Base-by-base conservation (phyloP, 2,888 invertebrate genomes). In the Lottia scabra region DNA sequence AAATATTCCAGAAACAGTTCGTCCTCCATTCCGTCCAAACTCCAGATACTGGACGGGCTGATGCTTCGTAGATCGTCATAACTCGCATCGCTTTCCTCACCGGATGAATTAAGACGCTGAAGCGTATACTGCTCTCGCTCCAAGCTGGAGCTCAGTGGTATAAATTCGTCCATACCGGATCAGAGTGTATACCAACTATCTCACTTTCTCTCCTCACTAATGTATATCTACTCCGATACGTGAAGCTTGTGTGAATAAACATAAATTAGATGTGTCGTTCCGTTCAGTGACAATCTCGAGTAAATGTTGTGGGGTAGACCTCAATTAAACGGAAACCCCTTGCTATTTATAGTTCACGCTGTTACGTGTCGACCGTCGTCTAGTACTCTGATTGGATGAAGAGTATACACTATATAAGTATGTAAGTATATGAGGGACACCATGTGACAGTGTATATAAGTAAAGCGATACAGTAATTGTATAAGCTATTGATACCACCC, bases 61-160 rank as follows among this genome's bases (percentile, higher is more conserved):
- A 80, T 70, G 70, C 81, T 81, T 43, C 81, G 71, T 12, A 78
- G 72, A 56, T 84, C 83, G n/a, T 82, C 83, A 67, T 78, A 75
- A 30, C 75, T 75, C 23, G 78, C 72, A 71, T 84, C 83, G 63
- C 79, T 83, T 68, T 88, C 87, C 68, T 86, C 87, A 0, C 87
- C 86, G 27, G 83, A 83, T 12, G 88, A 88, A 75, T 88, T 88
- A 6, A 88, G 82, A 43, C 87, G 80, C 70, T 85, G 87, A 46
- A 87, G 74, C 1, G 88, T 87, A 71, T 80, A 86, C 75, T 84
- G 84, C 71, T 87, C 87, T 10, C 86, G 81, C 73, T 87, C 87
- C 65, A 87, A 78, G 64, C 86, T 85, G 16, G 86, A 84, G 70
- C 84, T 83, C 64, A 87, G 81, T 1, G 87, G 86, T 63, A 86